Evolutionary conservation across 1,140 invertebrate genomes (phyloP).

Genomic region (Pinna nobilis): DNA sequence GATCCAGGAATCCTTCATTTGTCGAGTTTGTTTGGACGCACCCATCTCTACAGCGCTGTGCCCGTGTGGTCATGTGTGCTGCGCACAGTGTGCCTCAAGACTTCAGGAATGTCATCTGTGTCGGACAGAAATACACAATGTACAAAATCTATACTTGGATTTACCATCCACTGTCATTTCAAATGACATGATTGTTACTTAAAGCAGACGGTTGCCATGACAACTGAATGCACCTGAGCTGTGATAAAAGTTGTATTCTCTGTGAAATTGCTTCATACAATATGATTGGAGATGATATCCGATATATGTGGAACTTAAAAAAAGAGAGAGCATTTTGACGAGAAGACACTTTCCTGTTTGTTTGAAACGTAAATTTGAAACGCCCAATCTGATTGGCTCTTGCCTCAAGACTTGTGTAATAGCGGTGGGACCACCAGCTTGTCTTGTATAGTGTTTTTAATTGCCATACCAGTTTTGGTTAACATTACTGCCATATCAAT

Average conservation of each 20-base stretch:
- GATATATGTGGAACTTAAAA: no score
- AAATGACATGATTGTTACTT: background rate
- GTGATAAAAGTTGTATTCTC: no score
- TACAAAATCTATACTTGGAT: slow-evolving; percentile 60
- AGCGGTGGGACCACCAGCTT: no score
- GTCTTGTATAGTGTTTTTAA: no score
- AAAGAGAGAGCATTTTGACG: no score
- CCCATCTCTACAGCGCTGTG: slow-evolving; percentile 91
- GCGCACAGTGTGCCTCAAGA: slow-evolving; percentile 86
- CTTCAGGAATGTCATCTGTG: slow-evolving; percentile 89
- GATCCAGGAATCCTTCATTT: slow-evolving; percentile 76
- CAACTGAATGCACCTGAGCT: background rate
- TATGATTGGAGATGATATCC: no score
- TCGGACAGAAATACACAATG: slow-evolving; percentile 74
- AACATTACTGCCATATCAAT: slow-evolving; percentile 8
- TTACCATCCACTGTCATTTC: slow-evolving; percentile 11
- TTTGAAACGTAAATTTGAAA: no score
- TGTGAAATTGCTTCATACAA: no score
- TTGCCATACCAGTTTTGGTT: no score
- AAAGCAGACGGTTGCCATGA: background rate
- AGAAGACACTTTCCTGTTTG: no score
- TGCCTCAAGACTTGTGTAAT: no score
- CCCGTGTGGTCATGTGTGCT: slow-evolving; percentile 93
- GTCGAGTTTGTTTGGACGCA: slow-evolving; percentile 94
- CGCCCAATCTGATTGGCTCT: no score